A percentile compares a stretch with the other conserved stretches of the same genome.
Evolutionary conservation across 2,888 invertebrate genomes (phyloP).

Genomic region (Ectemnius cavifrons): DNA sequence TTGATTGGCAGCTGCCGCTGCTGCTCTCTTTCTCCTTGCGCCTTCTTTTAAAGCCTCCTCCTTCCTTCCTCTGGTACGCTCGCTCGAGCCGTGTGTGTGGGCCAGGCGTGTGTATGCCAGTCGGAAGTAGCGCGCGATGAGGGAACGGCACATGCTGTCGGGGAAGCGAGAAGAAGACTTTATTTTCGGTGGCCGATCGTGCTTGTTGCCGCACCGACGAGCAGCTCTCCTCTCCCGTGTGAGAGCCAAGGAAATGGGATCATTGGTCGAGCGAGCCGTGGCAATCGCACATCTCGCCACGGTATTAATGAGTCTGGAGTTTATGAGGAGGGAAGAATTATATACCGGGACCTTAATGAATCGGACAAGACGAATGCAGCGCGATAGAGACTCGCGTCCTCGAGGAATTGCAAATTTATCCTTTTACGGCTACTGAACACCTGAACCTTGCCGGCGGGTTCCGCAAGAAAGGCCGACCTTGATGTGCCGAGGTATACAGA

Average conservation of each 20-base stretch:
- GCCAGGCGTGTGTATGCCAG: slow-evolving; percentile 48
- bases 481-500: slow-evolving; percentile 36
- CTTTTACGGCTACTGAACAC: slow-evolving; percentile 2
- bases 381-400: background rate
- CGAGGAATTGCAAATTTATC: background rate
- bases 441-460: slow-evolving; percentile 1
- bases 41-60: slow-evolving; percentile 46
- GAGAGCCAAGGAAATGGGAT: no score
- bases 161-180: slow-evolving; percentile 51
- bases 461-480: slow-evolving; percentile 24
- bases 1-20: slow-evolving; percentile 65
- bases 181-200: slow-evolving; percentile 60
- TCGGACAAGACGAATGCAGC: slow-evolving; percentile 4
- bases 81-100: background rate
- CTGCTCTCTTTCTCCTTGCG: slow-evolving; percentile 32
- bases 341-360: background rate
- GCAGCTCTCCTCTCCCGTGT: no score
- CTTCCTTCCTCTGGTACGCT: no score
- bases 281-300: slow-evolving; percentile 20
- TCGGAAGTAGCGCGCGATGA: slow-evolving; percentile 51
- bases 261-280: slow-evolving; percentile 20
- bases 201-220: slow-evolving; percentile 36
- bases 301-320: slow-evolving; percentile 1
- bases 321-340: slow-evolving; percentile 1
- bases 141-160: slow-evolving; percentile 16